A percentile compares a stretch with the other conserved stretches of the same genome.
Evolutionary conservation across 2,797 vertebrate genomes (phyloP).

Genomic region (Iguana delicatissima): DNA sequence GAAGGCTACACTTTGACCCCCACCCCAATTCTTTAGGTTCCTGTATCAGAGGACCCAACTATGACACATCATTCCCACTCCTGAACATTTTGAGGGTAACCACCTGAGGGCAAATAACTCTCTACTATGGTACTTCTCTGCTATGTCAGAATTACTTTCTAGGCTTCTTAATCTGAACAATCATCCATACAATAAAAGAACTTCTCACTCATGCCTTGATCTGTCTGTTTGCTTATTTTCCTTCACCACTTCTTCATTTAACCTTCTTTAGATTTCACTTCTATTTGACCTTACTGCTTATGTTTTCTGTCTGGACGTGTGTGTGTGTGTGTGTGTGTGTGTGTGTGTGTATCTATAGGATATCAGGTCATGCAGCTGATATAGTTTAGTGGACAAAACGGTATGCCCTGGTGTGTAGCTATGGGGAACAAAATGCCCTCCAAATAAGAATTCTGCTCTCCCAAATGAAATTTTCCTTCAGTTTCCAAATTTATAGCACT

Average conservation of each 20-base stretch:
- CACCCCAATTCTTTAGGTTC: neutral
- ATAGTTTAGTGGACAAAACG: neutral
- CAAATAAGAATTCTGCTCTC: too few relatives aligned
- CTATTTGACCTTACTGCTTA: neutral
- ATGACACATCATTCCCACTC: constrained; percentile 60
- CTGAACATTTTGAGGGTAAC: constrained; percentile 66
- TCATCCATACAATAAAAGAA: neutral
- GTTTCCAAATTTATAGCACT: too few relatives aligned
- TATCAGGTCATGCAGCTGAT: neutral
- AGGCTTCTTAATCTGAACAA: constrained; percentile 57
- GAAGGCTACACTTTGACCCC: too few relatives aligned
- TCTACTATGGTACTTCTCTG: constrained; percentile 41
- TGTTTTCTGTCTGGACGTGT: neutral
- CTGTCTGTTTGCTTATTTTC: neutral
- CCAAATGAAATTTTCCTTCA: too few relatives aligned
- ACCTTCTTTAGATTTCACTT: neutral
- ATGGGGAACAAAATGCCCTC: too few relatives aligned
- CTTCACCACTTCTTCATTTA: neutral
- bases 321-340: neutral
- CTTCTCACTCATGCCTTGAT: neutral
- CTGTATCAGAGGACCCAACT: constrained; percentile 76
- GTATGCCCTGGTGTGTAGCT: too few relatives aligned
- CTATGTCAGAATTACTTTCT: constrained; percentile 55
- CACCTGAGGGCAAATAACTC: constrained; percentile 66
- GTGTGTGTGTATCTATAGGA: neutral